Base-by-base conservation (phyloP, 1,140 invertebrate species). In the Nixonia krombeini region DNA sequence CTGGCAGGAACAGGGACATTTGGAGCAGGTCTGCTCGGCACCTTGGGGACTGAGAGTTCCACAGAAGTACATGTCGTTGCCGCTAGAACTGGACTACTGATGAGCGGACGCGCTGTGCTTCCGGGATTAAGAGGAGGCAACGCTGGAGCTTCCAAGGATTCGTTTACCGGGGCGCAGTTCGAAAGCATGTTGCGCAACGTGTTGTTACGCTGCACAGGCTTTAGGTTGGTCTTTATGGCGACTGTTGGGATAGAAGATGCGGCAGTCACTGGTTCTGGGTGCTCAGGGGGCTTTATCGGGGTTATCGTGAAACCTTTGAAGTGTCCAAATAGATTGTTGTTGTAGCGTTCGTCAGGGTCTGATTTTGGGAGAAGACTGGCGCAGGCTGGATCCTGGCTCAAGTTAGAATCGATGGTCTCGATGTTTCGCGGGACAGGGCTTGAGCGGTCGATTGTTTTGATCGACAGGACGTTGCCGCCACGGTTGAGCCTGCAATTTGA, bases 291-390 rank as follows among this genome's bases (percentile, higher is more conserved):
- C 71, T 88, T 89, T 0, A 93, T 84, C 0, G 92, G 92, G 0
- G 89, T 89, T 17, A 94, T 87, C 1, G 90, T 91, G 78, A 94
- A 95, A 0, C 93, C 93, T 84, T 94, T 94, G 81, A 94, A 94
- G 58, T 94, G 91, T 0, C 93, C 93, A 72, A 94, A 93, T 70
- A 95, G 88, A 53, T 89, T 88, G 65, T 86, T 88, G 61, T 87
- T 86, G 67, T 89, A 84, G 29, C 79, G 74, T 41, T 84, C 79
- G 28, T 84, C 81, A 5, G 66, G 29, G 3, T 81, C 88, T 10
- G 87, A 77, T 86, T 89, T 82, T 81, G 90, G 73, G 73, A 87
- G 74, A 4, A 87, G 70, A 50, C 83, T 84, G 12, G 80, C 81
- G 31, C 81, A 83, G 1, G 83, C 83, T 18, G 83, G 82, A 63